Evolutionary conservation across 2,797 vertebrate species (phyloP), one percentile per base, ranked within the genome.

Genomic region (Tokudaia muenninki): DNA sequence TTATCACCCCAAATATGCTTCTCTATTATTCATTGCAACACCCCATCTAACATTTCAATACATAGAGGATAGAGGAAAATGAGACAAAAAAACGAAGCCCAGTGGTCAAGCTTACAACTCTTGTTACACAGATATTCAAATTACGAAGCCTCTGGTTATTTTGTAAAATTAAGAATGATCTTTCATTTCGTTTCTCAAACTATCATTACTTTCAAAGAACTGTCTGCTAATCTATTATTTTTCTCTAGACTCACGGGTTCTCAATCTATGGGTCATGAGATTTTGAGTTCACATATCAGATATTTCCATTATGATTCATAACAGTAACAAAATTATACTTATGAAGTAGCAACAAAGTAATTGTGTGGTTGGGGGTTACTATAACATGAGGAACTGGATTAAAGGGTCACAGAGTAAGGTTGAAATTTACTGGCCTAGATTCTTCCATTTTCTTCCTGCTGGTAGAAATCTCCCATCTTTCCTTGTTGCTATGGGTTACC

Each of bases 1-100:
- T 52, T 93, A 92, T 90, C 88, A 87, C 88, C 65, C 31, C 77
- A 61, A 96, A 44, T 79, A 77, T 61, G 75, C 12, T 96, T 57
- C 24, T 72, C 19, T 78, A 16, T 67, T 90, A 70, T 67, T 81
- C 59, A 82, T 90, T 52, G 87, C 19, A 17, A 44, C 7, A 5
- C 7, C 29, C 11, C 19, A 12, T 6, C 17, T 70, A 82, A 57
- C 50, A 11, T 86, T 11, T 94, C 50, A 92, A 50, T n/a, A 6
- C 67, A 14, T 34, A 63, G 4, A 14, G 2, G 26, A 17, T n/a
- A 14, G 37, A 95, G 22, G 0, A 26, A 84, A 63, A 52, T 34
- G 77, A 10, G 17, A 50, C 61, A 31, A 47, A 52, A 59, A 19
- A 89, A 88, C 17, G 79, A 84, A 95, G 6, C 3, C 47, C 41